Evolutionary conservation across 2,797 vertebrate species (phyloP).

Genomic region (Pantherophis vulpinus): DNA sequence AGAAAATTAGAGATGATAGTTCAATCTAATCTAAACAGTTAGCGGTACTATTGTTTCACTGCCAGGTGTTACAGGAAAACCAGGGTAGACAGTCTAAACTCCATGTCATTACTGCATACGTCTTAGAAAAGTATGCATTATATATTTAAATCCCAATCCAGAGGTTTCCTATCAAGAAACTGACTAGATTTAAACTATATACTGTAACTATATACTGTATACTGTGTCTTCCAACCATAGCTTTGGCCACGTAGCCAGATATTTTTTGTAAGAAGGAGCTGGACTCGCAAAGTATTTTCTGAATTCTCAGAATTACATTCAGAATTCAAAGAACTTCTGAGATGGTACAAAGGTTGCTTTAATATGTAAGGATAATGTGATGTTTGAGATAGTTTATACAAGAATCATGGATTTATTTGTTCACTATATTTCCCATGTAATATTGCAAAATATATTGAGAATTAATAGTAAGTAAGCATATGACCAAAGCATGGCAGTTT

Average conservation of each 20-base stretch:
- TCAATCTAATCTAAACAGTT: not conserved
- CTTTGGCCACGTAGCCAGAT: no score
- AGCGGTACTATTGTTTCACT: not conserved
- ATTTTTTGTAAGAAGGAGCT: not conserved
- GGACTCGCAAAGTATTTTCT: not conserved
- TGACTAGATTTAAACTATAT: not conserved
- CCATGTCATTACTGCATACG: not conserved
- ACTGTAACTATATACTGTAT: no score
- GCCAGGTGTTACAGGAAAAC: not conserved
- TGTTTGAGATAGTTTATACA: not conserved
- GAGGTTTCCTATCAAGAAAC: not conserved
- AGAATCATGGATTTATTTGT: not conserved
- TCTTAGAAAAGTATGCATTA: not conserved
- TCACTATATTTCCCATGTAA: not conserved
- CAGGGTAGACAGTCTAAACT: not conserved
- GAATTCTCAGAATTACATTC: not conserved
- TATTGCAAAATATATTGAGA: not conserved
- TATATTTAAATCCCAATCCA: not conserved
- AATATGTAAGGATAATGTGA: not conserved
- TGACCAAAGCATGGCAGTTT: not conserved
- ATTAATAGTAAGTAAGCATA: constrained; percentile 6
- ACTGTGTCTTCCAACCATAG: not conserved
- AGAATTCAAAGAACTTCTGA: not conserved
- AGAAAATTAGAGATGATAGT: not conserved
- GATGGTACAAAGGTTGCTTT: not conserved